Percentiles rank a stretch among this genome's conserved stretches.
phyloP scores from a whole-genome alignment of 2,797 vertebrate species.

The Glossophaga mutica region DNA sequence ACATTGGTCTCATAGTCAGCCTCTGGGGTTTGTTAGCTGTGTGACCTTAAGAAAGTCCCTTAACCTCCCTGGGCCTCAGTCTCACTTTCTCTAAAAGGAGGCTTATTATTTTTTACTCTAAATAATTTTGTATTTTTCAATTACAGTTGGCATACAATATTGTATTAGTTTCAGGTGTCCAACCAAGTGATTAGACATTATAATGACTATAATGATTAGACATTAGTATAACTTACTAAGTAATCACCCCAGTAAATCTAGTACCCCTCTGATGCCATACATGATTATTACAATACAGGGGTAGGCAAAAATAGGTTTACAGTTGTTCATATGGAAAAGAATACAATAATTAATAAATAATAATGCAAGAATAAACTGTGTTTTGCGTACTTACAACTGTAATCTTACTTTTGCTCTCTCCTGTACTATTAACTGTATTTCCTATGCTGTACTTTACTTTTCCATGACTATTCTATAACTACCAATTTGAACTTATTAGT shows the following conservation, averaged over 20 bases:
- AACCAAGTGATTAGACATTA: background rate
- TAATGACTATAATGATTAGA: no score
- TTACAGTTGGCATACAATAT: background rate
- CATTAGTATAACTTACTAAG: background rate
- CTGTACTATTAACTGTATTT: background rate
- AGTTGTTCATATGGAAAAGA: background rate
- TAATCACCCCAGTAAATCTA: background rate
- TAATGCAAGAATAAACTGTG: background rate
- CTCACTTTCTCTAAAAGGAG: background rate
- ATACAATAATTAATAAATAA: background rate
- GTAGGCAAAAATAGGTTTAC: background rate
- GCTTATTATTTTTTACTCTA: background rate
- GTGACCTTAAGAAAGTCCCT: slow-evolving; percentile 21
- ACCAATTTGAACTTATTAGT: background rate
- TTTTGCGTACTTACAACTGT: background rate
- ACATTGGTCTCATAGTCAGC: background rate
- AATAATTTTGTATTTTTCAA: background rate
- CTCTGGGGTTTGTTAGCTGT: background rate
- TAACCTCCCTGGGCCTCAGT: background rate
- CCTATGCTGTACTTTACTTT: background rate
- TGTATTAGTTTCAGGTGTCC: background rate
- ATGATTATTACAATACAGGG: background rate
- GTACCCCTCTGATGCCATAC: background rate
- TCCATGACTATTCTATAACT: background rate
- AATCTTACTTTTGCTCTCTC: background rate